These are phyloP conservation scores for Egretta garzetta DNA, from an alignment of 2,113 vertebrate genomes.

Conservation along the genomic window DNA sequence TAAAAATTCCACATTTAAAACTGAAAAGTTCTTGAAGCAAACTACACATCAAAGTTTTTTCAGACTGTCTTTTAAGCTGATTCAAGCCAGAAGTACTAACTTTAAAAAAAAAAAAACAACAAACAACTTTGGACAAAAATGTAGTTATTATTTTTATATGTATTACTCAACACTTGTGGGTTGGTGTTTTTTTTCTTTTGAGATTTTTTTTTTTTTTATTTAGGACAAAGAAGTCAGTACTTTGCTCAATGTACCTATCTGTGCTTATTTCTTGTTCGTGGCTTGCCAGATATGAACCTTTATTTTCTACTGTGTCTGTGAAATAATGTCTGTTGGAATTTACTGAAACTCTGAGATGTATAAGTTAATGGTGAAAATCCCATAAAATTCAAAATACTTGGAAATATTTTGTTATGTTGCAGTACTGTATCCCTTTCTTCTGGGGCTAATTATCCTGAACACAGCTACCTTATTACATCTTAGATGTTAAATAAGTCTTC, in stretches of 20 bases:
- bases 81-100: neutral
- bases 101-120: too few species aligned
- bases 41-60: neutral
- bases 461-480: neutral
- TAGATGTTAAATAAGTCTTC: neutral
- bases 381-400: neutral
- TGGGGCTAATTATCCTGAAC: neutral
- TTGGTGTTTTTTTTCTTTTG: neutral
- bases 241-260: neutral
- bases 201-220: neutral
- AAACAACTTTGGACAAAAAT: neutral
- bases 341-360: neutral
- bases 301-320: neutral
- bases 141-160: neutral
- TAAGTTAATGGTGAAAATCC: neutral
- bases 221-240: neutral
- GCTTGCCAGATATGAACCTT: neutral
- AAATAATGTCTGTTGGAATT: neutral
- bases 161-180: neutral
- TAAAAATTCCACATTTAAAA: rapidly evolving
- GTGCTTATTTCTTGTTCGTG: neutral
- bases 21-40: neutral
- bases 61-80: neutral
- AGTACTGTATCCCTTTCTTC: neutral
- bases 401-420: neutral